Conservation (phyloP, 2,113 vertebrate genomes). For the Mormyrus lacerda region DNA sequence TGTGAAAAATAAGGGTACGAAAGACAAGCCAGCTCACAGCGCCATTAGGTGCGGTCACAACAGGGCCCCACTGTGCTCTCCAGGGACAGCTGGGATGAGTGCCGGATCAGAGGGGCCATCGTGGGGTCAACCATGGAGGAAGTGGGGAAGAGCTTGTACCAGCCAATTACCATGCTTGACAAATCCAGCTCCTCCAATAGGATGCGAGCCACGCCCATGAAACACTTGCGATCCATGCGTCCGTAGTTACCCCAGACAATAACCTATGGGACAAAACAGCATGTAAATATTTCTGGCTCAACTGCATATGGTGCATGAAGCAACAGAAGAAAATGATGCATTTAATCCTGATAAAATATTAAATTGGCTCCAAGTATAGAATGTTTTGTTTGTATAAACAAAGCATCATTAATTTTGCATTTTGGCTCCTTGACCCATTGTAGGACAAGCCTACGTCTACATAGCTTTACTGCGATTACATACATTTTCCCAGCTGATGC, state of each 20-base stretch:
- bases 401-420: background rate
- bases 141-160: slow-evolving; percentile 99
- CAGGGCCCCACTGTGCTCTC: slow-evolving; percentile 95
- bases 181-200: slow-evolving; percentile 96
- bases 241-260: slow-evolving; percentile 98
- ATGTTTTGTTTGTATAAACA: background rate
- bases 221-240: slow-evolving; percentile 95
- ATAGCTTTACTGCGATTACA: background rate
- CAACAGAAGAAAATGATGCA: background rate
- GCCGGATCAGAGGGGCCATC: slow-evolving; percentile 84
- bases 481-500: background rate
- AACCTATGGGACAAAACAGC: slow-evolving; percentile 59
- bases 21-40: slow-evolving; percentile 44
- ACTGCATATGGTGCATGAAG: background rate
- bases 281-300: background rate
- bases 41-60: slow-evolving; percentile 84
- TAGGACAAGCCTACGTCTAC: background rate
- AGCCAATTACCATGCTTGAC: slow-evolving; percentile 86
- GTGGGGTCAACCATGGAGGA: slow-evolving; percentile 97
- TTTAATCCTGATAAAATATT: background rate
- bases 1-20: slow-evolving; percentile 55
- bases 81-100: slow-evolving; percentile 93
- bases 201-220: slow-evolving; percentile 95
- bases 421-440: background rate
- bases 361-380: background rate